Base-by-base conservation (phyloP, 1,140 invertebrate genomes). In the Pseudomyrmex dendroicus region DNA sequence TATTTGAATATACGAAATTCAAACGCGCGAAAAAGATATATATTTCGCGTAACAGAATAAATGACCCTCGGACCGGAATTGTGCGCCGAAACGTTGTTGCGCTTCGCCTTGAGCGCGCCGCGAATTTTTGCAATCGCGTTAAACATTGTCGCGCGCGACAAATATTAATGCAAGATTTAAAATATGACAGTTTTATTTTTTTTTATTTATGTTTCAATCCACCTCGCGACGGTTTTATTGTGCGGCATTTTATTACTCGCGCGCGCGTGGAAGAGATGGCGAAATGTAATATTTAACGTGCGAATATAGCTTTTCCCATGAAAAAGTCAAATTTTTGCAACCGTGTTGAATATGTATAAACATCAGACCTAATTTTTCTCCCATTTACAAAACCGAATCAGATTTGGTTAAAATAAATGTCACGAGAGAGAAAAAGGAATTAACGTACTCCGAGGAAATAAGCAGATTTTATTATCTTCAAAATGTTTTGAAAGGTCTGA, bases 1-100 rank as follows among this genome's bases (percentile, higher is more conserved):
- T 59, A 59, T 70, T 25, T 80, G 66, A 80, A 80, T 80, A 80
- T 48, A 72, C 76, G 66, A 80, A 80, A 80, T 70, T 80, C 66
- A 70, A 80, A 80, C 44, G 66, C 44, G 54, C 66, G 5, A 35
- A 35, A 35, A 61, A 50, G 64, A 80, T 44, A 64, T 80, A 72
- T 80, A 72, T 80, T 59, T 78, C 35, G 76, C 10, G 76, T 70
- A 50, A 80, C 54, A 20, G 76, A 80, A 80, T 80, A 80, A 80
- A 80, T 80, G 66, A 80, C 76, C 72, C n/a, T 35, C 35, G 5
- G 54, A 59, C 5, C 66, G n/a, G 54, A 72, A 80, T 72, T 70
- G 66, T 57, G 61, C 25, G 61, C 48, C 46, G 35, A 35, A 54
- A 46, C 59, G 59, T 66, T 76, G 61, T 44, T 46, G 25, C 59